phyloP scores from a whole-genome alignment of 2,888 invertebrate species.

The Lasioglossum calceatum region DNA sequence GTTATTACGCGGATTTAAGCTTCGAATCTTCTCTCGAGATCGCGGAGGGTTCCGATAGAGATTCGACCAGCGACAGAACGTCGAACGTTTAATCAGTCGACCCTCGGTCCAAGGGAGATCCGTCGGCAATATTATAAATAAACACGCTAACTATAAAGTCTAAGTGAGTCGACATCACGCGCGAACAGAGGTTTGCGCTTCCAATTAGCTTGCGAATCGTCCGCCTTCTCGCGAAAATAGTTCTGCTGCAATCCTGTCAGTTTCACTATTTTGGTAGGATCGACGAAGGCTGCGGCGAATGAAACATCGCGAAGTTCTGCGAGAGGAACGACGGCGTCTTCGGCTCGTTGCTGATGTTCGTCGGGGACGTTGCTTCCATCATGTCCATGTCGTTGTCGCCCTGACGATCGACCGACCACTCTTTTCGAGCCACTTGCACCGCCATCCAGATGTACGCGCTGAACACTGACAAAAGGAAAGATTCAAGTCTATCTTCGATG shows the following conservation, averaged over 20 bases:
- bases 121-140: constrained; percentile 46
- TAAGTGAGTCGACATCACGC: neutral
- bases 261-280: constrained; percentile 53
- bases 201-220: constrained; percentile 24
- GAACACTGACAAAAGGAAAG: constrained; percentile 68
- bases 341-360: constrained; percentile 51
- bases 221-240: neutral
- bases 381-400: constrained; percentile 33
- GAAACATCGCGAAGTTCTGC: constrained; percentile 71
- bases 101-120: constrained; percentile 18
- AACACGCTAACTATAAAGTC: constrained; percentile 32
- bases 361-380: neutral
- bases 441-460: constrained; percentile 80
- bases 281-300: constrained; percentile 65
- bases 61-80: neutral
- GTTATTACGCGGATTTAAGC: constrained; percentile 54
- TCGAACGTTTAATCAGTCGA: constrained; percentile 1
- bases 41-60: neutral
- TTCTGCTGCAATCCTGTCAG: neutral
- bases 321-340: constrained; percentile 81
- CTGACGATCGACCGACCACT: constrained; percentile 67
- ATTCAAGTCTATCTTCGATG: neutral
- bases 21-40: constrained; percentile 29
- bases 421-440: constrained; percentile 77
- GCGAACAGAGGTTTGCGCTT: constrained; percentile 14